Evolutionary conservation across 2,113 vertebrate species (phyloP), one percentile per base, ranked within the genome.

Genomic region (Daphoenositta chrysoptera): DNA sequence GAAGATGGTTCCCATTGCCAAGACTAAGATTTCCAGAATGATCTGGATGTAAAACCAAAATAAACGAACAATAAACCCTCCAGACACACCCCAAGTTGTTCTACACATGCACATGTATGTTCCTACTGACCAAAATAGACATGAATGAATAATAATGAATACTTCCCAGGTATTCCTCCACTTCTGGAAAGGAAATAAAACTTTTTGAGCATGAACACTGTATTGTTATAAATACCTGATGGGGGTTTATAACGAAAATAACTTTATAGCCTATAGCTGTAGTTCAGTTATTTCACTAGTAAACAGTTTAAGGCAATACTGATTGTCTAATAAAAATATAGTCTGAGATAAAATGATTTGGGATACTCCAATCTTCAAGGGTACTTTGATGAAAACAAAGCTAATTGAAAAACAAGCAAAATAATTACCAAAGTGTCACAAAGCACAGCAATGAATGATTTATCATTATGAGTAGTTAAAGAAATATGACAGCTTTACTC

Each of bases 81-180:
- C 6, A 44, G 30, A n/a, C 7, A 27, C 1, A 0, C 13, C 24
- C 27, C 23, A 3, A 39, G 15, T 19, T 22, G 7, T 35, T 57
- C 23, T 44, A 7, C 8, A 7, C 1, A 5, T 1, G 4, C 15
- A 39, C 1, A 0, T 4, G 7, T 13, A 19, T 73, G 8, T 21
- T 60, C 27, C 39, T 53, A 5, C 23, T 15, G 50, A 53, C 28
- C 9, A 11, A 56, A 77, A 45, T 0, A 3, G 17, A 12, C 37
- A 60, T 12, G 35, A 37, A 60, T 13, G 24, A 60, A 60, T 12
- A 27, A 26, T 27, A 37, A 37, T 18, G 23, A 60, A 37, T 26
- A 42, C 16, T 58, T 56, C 8, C 7, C 28, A 33, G 15, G 22
- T 30, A 35, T 30, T 61, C 31, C 53, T 54, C 40, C 39, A 19